Percentiles rank a stretch among this genome's conserved stretches.
Conservation (phyloP, 2,888 invertebrate species). For the Nasonovia ribisnigri region DNA sequence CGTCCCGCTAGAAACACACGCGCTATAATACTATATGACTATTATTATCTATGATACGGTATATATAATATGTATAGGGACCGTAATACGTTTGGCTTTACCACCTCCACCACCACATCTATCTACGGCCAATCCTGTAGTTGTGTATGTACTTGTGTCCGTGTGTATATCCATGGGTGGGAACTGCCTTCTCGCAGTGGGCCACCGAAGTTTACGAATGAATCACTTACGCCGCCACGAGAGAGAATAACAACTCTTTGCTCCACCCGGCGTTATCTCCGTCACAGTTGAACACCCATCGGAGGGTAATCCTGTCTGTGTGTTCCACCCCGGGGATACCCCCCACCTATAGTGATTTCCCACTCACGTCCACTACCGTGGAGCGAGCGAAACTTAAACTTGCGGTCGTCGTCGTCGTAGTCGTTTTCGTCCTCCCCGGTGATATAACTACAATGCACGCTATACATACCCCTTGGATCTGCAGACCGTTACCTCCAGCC, state of each 20-base stretch:
- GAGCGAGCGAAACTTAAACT: background rate
- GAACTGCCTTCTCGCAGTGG: background rate
- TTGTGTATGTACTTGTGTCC: background rate
- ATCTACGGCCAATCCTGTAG: background rate
- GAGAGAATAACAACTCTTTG: background rate
- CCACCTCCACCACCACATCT: background rate
- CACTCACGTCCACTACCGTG: background rate
- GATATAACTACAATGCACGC: background rate
- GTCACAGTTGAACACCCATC: conserved; percentile 60
- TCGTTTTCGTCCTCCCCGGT: background rate
- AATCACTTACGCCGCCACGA: conserved; percentile 21
- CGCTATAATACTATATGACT: background rate
- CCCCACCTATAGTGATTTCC: background rate
- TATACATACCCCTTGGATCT: background rate
- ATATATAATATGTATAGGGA: background rate
- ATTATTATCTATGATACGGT: conserved; percentile 12
- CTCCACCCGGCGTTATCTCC: conserved; percentile 47
- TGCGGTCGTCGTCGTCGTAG: background rate
- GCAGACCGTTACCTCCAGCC: background rate
- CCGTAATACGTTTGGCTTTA: conserved; percentile 5
- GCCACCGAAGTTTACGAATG: conserved; percentile 48
- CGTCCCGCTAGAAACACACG: background rate
- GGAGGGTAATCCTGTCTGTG: conserved; percentile 29
- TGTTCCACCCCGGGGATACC: background rate
- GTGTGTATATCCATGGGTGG: background rate